Conservation (phyloP, 2,888 invertebrate genomes). For the Panorpa germanica region DNA sequence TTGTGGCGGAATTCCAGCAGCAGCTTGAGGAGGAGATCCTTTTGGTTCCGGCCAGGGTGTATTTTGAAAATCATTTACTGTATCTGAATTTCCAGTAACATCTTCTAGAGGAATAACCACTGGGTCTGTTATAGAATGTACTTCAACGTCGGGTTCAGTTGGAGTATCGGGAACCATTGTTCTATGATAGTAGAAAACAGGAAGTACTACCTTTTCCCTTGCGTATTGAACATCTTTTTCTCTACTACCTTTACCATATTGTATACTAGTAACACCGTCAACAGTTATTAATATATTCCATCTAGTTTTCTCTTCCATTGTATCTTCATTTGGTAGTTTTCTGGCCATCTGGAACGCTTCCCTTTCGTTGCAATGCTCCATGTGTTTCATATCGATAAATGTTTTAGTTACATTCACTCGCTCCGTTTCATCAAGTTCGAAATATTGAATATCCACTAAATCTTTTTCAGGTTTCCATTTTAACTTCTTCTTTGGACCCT, state of each 20-base stretch:
- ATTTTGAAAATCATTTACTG: constrained; percentile 54
- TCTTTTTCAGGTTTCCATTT: constrained; percentile 67
- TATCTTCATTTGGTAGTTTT: constrained; percentile 53
- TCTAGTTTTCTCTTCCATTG: constrained; percentile 58
- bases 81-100: constrained; percentile 63
- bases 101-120: constrained; percentile 78
- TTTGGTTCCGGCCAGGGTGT: constrained; percentile 77
- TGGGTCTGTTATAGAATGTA: constrained; percentile 56
- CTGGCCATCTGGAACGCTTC: constrained; percentile 63
- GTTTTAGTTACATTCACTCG: constrained; percentile 85
- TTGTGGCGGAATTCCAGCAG: constrained; percentile 21
- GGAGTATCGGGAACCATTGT: constrained; percentile 74
- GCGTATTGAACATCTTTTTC: constrained; percentile 78
- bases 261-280: constrained; percentile 43
- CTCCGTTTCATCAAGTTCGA: constrained; percentile 91
- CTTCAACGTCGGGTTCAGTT: constrained; percentile 72
- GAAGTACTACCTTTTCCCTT: constrained; percentile 67
- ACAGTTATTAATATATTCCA: constrained; percentile 59
- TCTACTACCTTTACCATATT: constrained; percentile 59
- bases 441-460: constrained; percentile 68
- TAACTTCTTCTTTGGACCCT: constrained; percentile 61
- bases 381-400: constrained; percentile 80
- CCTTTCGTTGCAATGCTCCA: constrained; percentile 73
- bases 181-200: constrained; percentile 63
- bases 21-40: constrained; percentile 32